Conservation (phyloP, 2,113 vertebrate genomes). For the Malurus melanocephalus region DNA sequence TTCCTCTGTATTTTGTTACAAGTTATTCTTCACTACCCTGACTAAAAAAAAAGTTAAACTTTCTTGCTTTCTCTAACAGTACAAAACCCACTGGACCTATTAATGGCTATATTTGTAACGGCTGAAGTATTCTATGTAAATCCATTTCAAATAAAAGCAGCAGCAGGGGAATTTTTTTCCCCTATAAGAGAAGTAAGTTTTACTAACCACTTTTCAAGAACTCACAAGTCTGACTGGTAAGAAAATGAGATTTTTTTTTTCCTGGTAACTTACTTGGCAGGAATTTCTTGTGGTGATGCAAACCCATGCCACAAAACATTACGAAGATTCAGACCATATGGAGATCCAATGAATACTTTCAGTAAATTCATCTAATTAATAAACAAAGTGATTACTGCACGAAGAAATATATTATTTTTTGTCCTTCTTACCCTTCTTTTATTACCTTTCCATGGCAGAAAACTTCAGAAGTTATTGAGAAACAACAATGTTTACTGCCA, state of each 20-base stretch:
- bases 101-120: not conserved
- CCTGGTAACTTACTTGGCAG: conserved; percentile 67
- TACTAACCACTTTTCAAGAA: not conserved
- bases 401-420: not conserved
- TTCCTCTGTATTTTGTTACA: not conserved
- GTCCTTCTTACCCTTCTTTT: not conserved
- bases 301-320: conserved; percentile 82
- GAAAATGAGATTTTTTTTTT: not conserved
- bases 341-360: conserved; percentile 74
- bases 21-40: not conserved
- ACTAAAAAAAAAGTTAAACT: not conserved
- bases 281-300: conserved; percentile 72
- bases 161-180: not conserved
- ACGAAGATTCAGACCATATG: conserved; percentile 75
- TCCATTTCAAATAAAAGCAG: not conserved
- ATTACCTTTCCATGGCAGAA: not conserved
- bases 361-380: conserved; percentile 72
- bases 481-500: not conserved
- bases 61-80: not conserved
- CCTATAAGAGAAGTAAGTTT: not conserved
- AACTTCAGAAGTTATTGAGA: not conserved
- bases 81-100: not conserved
- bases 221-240: not conserved
- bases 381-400: not conserved
- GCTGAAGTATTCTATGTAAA: not conserved